These are phyloP conservation scores for Melanaphis sacchari DNA, from an alignment of 1,140 invertebrate genomes.

Conservation along the genomic window DNA sequence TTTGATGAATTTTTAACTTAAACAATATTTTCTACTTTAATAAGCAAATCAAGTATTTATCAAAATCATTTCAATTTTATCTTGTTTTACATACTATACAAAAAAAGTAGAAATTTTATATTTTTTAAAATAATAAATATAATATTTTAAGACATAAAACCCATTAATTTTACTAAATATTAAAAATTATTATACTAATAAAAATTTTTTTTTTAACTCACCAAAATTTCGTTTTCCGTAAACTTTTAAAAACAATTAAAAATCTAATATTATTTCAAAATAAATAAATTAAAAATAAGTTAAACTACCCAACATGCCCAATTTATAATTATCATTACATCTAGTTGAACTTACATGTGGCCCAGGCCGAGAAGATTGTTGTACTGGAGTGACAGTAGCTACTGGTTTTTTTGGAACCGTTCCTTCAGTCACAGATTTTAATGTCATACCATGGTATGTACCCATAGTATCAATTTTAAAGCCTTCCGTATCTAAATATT, in stretches of 20 bases:
- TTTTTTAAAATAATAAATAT: background rate
- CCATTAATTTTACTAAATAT: background rate
- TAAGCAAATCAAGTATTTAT: background rate
- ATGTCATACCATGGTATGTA: slow-evolving; percentile 96
- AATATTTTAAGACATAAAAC: background rate
- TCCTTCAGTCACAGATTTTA: slow-evolving; percentile 96
- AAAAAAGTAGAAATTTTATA: no score
- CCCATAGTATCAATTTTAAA: slow-evolving; percentile 98
- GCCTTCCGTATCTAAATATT: slow-evolving; percentile 84
- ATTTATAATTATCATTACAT: background rate
- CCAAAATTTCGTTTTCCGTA: slow-evolving; percentile 26
- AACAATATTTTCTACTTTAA: background rate
- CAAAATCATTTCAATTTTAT: background rate
- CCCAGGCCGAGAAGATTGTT: slow-evolving; percentile 58
- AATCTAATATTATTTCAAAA: background rate
- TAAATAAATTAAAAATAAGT: background rate
- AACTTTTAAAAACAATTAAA: slow-evolving; percentile 24
- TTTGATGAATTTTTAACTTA: background rate
- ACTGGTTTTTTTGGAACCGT: slow-evolving; percentile 71
- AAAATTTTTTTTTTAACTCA: slow-evolving; percentile 3
- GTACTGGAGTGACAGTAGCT: slow-evolving; percentile 64
- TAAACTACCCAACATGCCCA: background rate
- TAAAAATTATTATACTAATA: background rate
- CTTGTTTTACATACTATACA: no score
- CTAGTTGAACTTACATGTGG: slow-evolving; percentile 1